Conservation (phyloP, 1,140 invertebrate genomes). For the Zaprionus davidi region DNA sequence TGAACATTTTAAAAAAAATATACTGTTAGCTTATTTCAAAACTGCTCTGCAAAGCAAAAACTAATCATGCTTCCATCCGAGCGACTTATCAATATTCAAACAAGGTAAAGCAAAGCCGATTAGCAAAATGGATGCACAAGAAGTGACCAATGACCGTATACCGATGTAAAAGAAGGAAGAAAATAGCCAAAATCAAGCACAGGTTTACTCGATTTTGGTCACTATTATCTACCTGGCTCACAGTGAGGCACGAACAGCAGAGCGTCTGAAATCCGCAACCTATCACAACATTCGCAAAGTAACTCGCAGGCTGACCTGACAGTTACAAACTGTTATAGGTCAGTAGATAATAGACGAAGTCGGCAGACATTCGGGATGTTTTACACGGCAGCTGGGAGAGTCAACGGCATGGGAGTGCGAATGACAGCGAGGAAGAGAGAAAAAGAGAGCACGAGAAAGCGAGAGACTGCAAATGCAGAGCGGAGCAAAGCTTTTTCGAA, state of each 20-base stretch:
- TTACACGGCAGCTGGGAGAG: not conserved
- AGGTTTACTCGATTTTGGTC: not conserved
- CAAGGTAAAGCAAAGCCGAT: conserved; percentile 18
- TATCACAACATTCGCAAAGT: conserved; percentile 77
- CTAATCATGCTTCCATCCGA: not conserved
- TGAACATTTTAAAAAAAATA: no score
- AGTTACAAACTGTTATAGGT: conserved; percentile 69
- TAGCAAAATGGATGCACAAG: conserved; percentile 29
- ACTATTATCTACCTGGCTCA: conserved; percentile 47
- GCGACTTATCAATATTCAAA: conserved; percentile 2
- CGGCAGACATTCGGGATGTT: conserved; percentile 2
- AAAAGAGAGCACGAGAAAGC: not conserved
- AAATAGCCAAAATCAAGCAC: conserved; percentile 15
- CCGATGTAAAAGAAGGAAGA: conserved; percentile 11
- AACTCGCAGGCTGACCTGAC: conserved; percentile 59
- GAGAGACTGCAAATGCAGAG: not conserved
- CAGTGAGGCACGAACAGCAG: conserved; percentile 30
- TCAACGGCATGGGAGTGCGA: not conserved
- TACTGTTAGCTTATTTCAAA: no score
- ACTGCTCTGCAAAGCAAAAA: not conserved
- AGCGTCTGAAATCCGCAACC: conserved; percentile 55
- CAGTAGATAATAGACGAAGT: conserved; percentile 60
- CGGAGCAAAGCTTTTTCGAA: conserved; percentile 57
- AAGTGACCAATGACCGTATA: conserved; percentile 15
- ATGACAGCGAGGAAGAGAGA: conserved; percentile 1